phyloP scores from a whole-genome alignment of 2,113 vertebrate genomes.

The Notarius lentiginosus region DNA sequence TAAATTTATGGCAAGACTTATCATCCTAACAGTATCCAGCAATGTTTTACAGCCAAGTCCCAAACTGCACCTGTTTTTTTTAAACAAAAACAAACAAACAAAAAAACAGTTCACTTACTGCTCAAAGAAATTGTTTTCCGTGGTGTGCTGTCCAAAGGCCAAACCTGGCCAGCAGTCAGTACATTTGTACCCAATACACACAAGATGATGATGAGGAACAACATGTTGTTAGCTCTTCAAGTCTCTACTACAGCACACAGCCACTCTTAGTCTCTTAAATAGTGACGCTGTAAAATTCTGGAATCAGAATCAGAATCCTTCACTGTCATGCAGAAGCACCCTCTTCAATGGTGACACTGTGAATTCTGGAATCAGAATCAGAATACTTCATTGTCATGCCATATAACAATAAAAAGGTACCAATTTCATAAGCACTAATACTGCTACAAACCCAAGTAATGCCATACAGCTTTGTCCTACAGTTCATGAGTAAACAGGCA shows the following conservation, averaged over 20 bases:
- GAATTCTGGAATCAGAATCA: too few relatives aligned
- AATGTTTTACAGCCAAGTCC: neutral
- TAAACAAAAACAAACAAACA: neutral
- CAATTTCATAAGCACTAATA: too few relatives aligned
- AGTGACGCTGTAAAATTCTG: neutral
- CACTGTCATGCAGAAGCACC: too few relatives aligned
- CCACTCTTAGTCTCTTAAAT: neutral
- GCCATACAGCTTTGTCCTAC: too few relatives aligned
- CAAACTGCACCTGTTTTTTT: too few relatives aligned
- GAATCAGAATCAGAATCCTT: neutral
- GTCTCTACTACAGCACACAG: neutral
- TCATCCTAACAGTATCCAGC: neutral
- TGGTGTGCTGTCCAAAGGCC: conserved; percentile 46
- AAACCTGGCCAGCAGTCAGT: conserved; percentile 44
- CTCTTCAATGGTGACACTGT: too few relatives aligned
- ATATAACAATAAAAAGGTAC: too few relatives aligned
- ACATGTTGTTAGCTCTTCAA: conserved; percentile 42
- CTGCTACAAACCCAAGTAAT: too few relatives aligned
- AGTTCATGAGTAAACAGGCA: too few relatives aligned
- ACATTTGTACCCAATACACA: conserved; percentile 56
- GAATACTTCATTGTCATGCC: too few relatives aligned
- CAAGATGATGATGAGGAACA: conserved; percentile 59
- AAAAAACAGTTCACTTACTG: conserved; percentile 60
- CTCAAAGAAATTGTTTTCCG: conserved; percentile 65
- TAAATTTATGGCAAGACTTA: too few relatives aligned